A percentile compares a stretch with the other conserved stretches of the same genome.
Evolutionary conservation across 2,113 vertebrate genomes (phyloP).

Genomic region (Barnardius zonarius): DNA sequence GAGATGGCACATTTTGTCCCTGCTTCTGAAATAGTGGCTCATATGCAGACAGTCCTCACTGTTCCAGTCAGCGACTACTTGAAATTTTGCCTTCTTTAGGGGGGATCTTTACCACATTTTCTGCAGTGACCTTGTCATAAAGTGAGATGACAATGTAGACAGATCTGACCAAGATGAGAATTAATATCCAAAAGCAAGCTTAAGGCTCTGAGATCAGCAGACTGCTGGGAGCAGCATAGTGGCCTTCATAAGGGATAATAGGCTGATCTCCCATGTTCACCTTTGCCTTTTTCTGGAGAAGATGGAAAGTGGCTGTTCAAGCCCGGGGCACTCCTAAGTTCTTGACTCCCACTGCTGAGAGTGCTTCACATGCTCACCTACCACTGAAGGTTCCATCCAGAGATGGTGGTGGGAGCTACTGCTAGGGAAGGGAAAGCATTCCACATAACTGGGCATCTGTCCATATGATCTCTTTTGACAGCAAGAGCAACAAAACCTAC

Average conservation of each 20-base stretch:
- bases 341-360: not conserved
- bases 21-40: not conserved
- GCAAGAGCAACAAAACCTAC: not conserved
- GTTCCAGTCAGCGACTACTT: not conserved
- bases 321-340: not conserved
- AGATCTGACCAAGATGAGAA: not conserved
- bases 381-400: not conserved
- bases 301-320: not conserved
- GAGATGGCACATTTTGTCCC: not conserved
- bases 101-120: not conserved
- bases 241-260: not conserved
- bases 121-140: not conserved
- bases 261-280: not conserved
- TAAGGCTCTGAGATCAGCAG: not conserved
- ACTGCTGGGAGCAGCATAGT: not conserved
- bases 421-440: not conserved
- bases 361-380: not conserved
- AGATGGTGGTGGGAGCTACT: not conserved
- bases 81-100: not conserved
- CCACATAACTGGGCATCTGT: fast-evolving
- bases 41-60: not conserved
- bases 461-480: not conserved
- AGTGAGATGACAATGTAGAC: not conserved
- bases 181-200: not conserved
- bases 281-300: not conserved